Percentiles rank a stretch among this genome's conserved stretches.
Evolutionary conservation across 2,113 vertebrate species (phyloP).

Genomic region (Chaetorhynchus papuensis): DNA sequence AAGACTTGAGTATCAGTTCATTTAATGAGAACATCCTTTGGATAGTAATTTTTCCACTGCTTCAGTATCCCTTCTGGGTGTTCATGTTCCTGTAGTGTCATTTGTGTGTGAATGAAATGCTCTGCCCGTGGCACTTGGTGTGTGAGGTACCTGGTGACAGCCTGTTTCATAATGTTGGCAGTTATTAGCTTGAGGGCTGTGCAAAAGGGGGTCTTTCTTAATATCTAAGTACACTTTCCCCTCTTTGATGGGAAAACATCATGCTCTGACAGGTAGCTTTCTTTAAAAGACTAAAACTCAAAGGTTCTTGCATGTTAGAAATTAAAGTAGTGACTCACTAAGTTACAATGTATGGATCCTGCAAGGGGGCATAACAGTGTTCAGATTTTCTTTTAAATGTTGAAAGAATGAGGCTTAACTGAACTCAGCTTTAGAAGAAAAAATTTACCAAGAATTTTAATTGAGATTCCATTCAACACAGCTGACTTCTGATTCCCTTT

Average conservation of each 20-base stretch:
- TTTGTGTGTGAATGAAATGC: background rate
- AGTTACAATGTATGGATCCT: background rate
- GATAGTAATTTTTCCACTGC: background rate
- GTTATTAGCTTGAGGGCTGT: background rate
- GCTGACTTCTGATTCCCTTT: background rate
- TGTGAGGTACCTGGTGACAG: background rate
- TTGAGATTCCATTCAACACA: background rate
- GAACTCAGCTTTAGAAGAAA: background rate
- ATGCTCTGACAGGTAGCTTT: background rate
- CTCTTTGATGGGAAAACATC: background rate
- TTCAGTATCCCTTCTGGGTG: background rate
- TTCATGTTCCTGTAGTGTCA: background rate
- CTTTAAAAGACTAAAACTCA: background rate
- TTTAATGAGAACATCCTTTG: background rate
- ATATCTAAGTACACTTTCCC: background rate
- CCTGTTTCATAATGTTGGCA: background rate
- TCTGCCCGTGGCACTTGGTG: fast-evolving
- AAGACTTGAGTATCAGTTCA: background rate
- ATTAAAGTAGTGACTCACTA: background rate
- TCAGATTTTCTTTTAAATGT: background rate
- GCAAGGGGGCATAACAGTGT: background rate
- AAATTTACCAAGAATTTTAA: background rate
- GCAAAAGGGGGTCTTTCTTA: background rate
- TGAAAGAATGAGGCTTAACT: background rate
- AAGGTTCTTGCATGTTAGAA: background rate